Evolutionary conservation across 1,140 invertebrate genomes (phyloP).

Genomic region (Bacillus rossius): DNA sequence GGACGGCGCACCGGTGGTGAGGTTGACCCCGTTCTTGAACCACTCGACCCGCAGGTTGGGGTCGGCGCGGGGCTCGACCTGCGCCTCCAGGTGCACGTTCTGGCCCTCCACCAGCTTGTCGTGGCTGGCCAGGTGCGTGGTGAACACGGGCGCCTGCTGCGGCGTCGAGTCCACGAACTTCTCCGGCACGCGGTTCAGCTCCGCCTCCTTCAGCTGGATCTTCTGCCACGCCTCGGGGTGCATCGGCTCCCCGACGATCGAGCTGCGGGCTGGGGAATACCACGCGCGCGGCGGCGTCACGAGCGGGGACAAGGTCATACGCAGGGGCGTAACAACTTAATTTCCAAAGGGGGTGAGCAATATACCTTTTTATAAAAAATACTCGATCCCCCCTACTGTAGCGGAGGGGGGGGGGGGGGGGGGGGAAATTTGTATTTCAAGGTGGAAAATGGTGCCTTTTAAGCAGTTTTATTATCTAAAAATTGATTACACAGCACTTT

Average conservation of each 20-base stretch:
- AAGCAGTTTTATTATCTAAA: too few species aligned
- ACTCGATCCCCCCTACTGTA: too few species aligned
- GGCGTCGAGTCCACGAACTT: slow-evolving; percentile 76
- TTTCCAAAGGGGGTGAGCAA: too few species aligned
- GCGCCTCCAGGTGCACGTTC: slow-evolving; percentile 89
- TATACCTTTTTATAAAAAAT: too few species aligned
- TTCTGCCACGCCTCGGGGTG: slow-evolving; percentile 86
- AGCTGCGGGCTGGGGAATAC: slow-evolving; percentile 64
- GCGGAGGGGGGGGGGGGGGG: too few species aligned
- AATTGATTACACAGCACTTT: too few species aligned
- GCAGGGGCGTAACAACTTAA: too few species aligned
- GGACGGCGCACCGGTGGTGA: slow-evolving; percentile 73
- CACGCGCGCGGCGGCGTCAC: too few species aligned
- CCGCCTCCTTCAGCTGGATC: slow-evolving; percentile 82
- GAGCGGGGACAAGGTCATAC: too few species aligned
- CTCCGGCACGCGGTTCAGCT: slow-evolving; percentile 81
- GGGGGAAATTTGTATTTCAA: too few species aligned
- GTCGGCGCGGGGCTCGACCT: slow-evolving; percentile 94
- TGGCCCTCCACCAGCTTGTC: slow-evolving; percentile 85
- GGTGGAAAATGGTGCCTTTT: too few species aligned
- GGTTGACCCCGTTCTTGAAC: slow-evolving; percentile 87
- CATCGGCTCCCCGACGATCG: slow-evolving; percentile 71
- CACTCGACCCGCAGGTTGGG: slow-evolving; percentile 86
- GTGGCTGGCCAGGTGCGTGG: slow-evolving; percentile 80
- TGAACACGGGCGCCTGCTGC: slow-evolving; percentile 85